These are phyloP conservation scores for Epicauta chinensis DNA, from an alignment of 1,140 invertebrate species.

Conservation along the genomic window DNA sequence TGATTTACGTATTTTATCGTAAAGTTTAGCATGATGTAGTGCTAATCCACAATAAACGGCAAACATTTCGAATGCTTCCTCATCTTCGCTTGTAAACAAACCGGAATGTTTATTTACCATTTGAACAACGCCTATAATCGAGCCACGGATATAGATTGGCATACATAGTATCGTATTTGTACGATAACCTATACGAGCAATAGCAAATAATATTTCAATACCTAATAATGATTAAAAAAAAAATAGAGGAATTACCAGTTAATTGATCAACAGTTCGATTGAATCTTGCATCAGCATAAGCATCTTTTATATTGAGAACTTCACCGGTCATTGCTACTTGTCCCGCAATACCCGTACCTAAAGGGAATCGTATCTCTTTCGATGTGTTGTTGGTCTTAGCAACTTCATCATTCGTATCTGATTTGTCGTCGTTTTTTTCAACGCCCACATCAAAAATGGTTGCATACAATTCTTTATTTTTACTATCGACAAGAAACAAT, in stretches of 20 bases:
- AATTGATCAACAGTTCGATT: constrained; percentile 70
- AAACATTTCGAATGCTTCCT: constrained; percentile 77
- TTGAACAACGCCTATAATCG: constrained; percentile 71
- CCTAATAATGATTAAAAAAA: too few relatives aligned
- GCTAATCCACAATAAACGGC: constrained; percentile 81
- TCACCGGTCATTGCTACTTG: constrained; percentile 68
- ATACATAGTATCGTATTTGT: constrained; percentile 77
- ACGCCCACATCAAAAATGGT: constrained; percentile 71
- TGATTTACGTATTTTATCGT: constrained; percentile 74
- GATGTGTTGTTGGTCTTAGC: constrained; percentile 31
- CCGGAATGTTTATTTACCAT: constrained; percentile 78
- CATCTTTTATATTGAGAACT: constrained; percentile 71
- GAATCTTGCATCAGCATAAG: constrained; percentile 72
- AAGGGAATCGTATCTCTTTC: constrained; percentile 49
- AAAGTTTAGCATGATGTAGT: constrained; percentile 76
- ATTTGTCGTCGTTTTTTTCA: constrained; percentile 29
- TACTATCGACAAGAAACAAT: constrained; percentile 66
- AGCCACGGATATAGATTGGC: constrained; percentile 72
- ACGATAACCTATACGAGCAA: constrained; percentile 51
- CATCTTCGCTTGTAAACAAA: constrained; percentile 67
- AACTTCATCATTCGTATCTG: constrained; percentile 33
- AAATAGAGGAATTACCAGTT: constrained; percentile 58
- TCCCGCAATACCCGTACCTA: constrained; percentile 53
- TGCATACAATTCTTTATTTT: constrained; percentile 69
- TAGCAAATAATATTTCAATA: too few relatives aligned